Conservation (phyloP, 2,888 invertebrate genomes). For the Idaea straminata region DNA sequence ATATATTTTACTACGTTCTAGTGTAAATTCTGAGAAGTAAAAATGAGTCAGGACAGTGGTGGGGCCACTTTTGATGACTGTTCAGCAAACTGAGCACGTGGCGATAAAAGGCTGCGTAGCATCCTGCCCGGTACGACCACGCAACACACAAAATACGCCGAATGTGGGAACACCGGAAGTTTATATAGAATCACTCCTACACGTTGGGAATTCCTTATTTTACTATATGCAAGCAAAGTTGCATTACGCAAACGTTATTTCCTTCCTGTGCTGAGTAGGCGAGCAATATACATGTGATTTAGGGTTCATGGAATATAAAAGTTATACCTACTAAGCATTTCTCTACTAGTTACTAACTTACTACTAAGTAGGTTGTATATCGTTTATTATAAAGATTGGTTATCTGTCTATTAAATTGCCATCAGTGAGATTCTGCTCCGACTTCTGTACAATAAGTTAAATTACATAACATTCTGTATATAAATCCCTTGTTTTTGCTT, state of each 20-base stretch:
- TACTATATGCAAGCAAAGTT: conserved; percentile 28
- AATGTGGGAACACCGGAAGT: conserved; percentile 65
- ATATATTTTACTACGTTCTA: conserved; percentile 22
- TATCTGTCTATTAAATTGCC: no score
- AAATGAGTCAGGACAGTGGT: conserved; percentile 46
- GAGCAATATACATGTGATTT: conserved; percentile 13
- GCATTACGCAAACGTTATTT: conserved; percentile 30
- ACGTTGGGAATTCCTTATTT: conserved; percentile 50
- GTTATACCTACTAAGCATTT: no score
- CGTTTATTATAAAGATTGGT: no score
- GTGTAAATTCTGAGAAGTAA: conserved; percentile 43
- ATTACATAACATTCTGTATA: conserved; percentile 32
- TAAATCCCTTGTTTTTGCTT: conserved; percentile 52
- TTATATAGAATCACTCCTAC: conserved; percentile 54
- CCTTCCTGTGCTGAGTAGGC: conserved; percentile 20
- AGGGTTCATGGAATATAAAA: conserved; percentile 17
- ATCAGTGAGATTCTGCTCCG: no score
- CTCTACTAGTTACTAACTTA: no score
- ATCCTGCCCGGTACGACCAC: conserved; percentile 53
- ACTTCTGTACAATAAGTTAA: conserved; percentile 8
- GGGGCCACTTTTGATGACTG: conserved; percentile 31
- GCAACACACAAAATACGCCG: conserved; percentile 49
- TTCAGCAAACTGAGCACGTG: conserved; percentile 57
- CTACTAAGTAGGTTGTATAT: no score
- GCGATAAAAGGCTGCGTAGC: conserved; percentile 53